Evolutionary conservation across 1,140 invertebrate genomes (phyloP).

Genomic region (Planococcus citri): DNA sequence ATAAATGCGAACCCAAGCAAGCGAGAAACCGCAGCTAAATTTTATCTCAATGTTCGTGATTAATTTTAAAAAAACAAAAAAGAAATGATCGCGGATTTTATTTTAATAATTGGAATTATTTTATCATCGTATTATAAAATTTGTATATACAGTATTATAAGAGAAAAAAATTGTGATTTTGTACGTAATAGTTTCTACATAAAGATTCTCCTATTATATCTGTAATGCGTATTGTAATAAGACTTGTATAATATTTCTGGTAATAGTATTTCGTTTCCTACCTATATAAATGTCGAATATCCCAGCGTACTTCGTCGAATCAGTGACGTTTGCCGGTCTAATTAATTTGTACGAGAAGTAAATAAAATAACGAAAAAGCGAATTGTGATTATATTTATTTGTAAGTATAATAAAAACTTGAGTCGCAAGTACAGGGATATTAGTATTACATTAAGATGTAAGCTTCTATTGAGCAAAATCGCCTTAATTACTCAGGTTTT

Average conservation of each 20-base stretch:
- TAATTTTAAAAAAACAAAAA: too few species aligned
- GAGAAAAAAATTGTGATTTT: not conserved
- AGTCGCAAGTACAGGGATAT: constrained; percentile 6
- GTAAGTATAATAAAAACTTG: not conserved
- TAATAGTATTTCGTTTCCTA: not conserved
- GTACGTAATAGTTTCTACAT: constrained; percentile 7
- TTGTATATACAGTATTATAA: not conserved
- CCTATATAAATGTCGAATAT: too few species aligned
- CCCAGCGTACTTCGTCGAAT: not conserved
- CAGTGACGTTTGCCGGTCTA: not conserved
- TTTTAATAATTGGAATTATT: too few species aligned
- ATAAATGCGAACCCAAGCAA: too few species aligned
- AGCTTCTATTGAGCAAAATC: not conserved
- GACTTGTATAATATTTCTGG: not conserved
- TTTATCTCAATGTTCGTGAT: too few species aligned
- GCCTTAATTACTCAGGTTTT: not conserved
- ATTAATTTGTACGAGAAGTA: not conserved
- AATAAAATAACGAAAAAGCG: not conserved
- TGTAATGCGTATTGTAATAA: not conserved
- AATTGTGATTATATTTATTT: not conserved
- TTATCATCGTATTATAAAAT: too few species aligned
- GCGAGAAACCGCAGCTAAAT: too few species aligned
- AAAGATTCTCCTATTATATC: constrained; percentile 2
- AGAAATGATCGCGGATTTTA: too few species aligned
- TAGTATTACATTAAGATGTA: not conserved